Base-by-base conservation (phyloP, 1,140 invertebrate species). In the Brachionus plicatilis region DNA sequence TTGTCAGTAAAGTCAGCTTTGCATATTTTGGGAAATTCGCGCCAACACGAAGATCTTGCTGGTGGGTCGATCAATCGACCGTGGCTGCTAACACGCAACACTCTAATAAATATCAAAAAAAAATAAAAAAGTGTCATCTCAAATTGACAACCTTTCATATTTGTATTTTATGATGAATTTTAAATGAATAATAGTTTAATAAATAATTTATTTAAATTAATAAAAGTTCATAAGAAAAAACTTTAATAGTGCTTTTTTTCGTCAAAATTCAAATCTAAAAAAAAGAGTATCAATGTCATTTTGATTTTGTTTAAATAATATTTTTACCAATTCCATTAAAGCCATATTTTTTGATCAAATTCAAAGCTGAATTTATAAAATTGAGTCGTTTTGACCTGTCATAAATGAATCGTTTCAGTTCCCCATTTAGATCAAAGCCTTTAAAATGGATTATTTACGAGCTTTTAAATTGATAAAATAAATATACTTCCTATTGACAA, bases 1-100 rank as follows among this genome's bases (percentile, higher is more conserved):
- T 95, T 93, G 87, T 96, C 95, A 87, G 96, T 95, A 89, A 95
- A 96, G 87, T 95, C 93, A 60, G 91, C 90, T 4, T 92, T 92
- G 65, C 53, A 82, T 12, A 11, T 12, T 45, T 24, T 45, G 9
- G 79, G 79, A 82, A 65, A 60, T 65, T 65, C 79, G 53, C 94
- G 91, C 94, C 94, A 95, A 89, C 94, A 94, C 0, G 68, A 56
- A 41, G 45, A 53, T 27, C 83, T 20, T 5, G 66, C 60, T n/a
- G 83, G 83, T n/a, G 83, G 83, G 45, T 75, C 50, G 7, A 84
- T n/a, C 20, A 84, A 45, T 9, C 83, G 37, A 37, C 83, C 83
- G 47, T 84, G 83, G 43, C 66, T 37, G 1, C 33, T 65, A 24
- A 82, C 20, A 5, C 33, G 12, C 11, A 41, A 20, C 14, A 37